These are phyloP conservation scores for Lepidurus couesii DNA, from an alignment of 1,140 invertebrate genomes.

Conservation along the genomic window DNA sequence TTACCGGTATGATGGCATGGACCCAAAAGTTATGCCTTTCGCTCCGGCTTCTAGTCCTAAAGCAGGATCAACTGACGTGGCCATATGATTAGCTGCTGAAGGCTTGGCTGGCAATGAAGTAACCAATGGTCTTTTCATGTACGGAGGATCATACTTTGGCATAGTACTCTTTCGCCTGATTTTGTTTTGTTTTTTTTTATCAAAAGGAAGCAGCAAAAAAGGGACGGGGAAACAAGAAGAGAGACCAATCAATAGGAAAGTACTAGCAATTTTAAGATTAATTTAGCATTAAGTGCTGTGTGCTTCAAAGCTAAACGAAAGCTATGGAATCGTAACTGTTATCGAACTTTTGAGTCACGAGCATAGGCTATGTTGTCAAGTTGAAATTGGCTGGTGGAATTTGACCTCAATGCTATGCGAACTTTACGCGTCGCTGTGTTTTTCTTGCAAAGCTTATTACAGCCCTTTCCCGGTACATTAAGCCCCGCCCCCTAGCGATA, in stretches of 20 bases:
- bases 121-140: conserved; percentile 70
- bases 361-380: too few species aligned
- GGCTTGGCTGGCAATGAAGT: conserved; percentile 43
- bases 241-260: conserved; percentile 10
- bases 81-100: conserved; percentile 64
- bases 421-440: too few species aligned
- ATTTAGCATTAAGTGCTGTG: neutral
- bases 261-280: neutral
- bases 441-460: too few species aligned
- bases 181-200: neutral
- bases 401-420: too few species aligned
- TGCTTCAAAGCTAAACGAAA: neutral
- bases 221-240: neutral
- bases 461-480: too few species aligned
- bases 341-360: too few species aligned
- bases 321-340: too few species aligned
- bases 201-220: neutral
- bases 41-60: conserved; percentile 35
- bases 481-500: too few species aligned
- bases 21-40: conserved; percentile 61
- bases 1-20: conserved; percentile 74
- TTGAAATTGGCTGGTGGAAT: too few species aligned
- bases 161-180: conserved; percentile 75
- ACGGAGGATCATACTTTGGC: conserved; percentile 77
- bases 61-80: conserved; percentile 18